These are phyloP conservation scores for Scartelaos histophorus DNA, from an alignment of 2,113 vertebrate genomes.

Conservation along the genomic window DNA sequence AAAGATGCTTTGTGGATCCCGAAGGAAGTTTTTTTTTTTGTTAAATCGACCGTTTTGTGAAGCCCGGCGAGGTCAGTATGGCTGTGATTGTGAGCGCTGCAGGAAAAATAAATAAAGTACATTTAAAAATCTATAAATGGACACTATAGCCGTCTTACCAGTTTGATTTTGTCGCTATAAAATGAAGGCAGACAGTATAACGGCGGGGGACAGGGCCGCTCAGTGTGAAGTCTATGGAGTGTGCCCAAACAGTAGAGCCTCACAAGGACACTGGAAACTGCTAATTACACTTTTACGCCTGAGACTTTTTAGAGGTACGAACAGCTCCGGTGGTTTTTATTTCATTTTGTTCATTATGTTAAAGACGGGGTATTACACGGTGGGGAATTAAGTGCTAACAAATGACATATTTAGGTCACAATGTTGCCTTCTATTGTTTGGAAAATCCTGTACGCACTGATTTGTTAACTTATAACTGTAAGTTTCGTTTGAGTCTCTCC, in stretches of 20 bases:
- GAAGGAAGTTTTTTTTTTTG: not conserved
- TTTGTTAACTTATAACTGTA: too few species aligned
- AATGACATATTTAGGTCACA: too few species aligned
- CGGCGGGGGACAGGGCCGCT: not conserved
- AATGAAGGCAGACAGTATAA: not conserved
- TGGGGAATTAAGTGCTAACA: too few species aligned
- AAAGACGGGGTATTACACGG: too few species aligned
- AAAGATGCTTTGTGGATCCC: too few species aligned
- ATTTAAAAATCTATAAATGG: too few species aligned
- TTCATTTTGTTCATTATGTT: too few species aligned
- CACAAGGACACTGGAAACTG: conserved; percentile 1
- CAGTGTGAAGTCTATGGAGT: conserved; percentile 3
- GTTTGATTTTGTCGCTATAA: not conserved
- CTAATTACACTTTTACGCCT: too few species aligned
- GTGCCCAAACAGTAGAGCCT: conserved; percentile 1
- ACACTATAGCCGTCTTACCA: not conserved
- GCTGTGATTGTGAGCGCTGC: not conserved
- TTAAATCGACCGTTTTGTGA: not conserved
- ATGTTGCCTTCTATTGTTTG: too few species aligned
- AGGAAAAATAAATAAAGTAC: not conserved
- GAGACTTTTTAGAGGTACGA: not conserved
- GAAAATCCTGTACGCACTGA: too few species aligned
- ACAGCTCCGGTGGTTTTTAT: too few species aligned
- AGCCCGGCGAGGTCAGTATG: not conserved
- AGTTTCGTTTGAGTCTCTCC: too few species aligned